Percentiles rank a stretch among this genome's conserved stretches.
Evolutionary conservation across 2,888 invertebrate genomes (phyloP).

Genomic region (Apantesis nais): DNA sequence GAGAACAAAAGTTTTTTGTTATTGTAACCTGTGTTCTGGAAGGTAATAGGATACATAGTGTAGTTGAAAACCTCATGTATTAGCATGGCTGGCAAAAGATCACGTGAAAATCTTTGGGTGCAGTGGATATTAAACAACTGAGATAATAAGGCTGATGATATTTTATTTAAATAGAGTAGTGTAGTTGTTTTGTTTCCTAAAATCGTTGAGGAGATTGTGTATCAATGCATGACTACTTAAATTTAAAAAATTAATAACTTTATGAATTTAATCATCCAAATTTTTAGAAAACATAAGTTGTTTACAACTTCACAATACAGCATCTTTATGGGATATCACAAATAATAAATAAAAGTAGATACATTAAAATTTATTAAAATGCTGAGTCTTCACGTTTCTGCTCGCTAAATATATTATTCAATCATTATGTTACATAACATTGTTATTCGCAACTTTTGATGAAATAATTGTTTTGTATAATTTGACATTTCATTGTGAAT

Average conservation of each 20-base stretch:
- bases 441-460: neutral
- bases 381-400: neutral
- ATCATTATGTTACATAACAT: neutral
- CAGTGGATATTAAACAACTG: too few species aligned
- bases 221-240: too few species aligned
- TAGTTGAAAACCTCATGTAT: neutral
- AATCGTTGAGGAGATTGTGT: too few species aligned
- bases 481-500: slow-evolving; percentile 16
- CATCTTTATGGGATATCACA: neutral
- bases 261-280: neutral
- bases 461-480: slow-evolving; percentile 9
- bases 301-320: neutral
- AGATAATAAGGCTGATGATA: too few species aligned
- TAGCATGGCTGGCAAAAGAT: neutral
- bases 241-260: too few species aligned
- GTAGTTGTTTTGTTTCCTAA: neutral
- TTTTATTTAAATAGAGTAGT: neutral
- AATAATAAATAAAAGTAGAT: neutral
- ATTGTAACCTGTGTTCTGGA: neutral
- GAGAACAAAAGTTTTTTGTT: neutral
- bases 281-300: neutral
- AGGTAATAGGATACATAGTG: neutral
- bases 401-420: neutral
- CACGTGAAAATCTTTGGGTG: neutral
- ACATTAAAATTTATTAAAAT: neutral